Evolutionary conservation across 2,888 invertebrate genomes (phyloP).

Genomic region (Sabatieria punctata): DNA sequence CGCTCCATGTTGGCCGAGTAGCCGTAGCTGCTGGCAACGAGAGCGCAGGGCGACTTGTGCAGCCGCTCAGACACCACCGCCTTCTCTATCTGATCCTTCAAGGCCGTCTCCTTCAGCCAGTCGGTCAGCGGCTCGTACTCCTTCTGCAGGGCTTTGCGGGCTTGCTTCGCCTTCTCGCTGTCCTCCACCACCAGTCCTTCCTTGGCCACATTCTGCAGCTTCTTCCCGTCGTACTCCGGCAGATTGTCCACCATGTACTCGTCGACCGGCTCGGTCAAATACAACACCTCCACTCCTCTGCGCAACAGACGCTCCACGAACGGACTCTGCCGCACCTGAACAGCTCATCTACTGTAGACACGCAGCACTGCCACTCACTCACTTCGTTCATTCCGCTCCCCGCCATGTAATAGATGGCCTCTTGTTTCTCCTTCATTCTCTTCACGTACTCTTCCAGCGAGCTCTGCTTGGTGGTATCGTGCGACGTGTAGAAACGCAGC

Average conservation of each 20-base stretch:
- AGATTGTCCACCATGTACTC: slow-evolving; percentile 89
- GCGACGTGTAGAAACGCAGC: slow-evolving; percentile 66
- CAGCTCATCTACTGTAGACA: neutral
- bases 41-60: slow-evolving; percentile 76
- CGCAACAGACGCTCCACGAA: slow-evolving; percentile 82
- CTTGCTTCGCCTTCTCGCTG: slow-evolving; percentile 48
- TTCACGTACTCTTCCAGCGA: slow-evolving; percentile 70
- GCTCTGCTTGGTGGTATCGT: slow-evolving; percentile 45
- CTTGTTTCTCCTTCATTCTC: slow-evolving; percentile 86
- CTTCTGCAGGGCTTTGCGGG: slow-evolving; percentile 50
- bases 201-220: slow-evolving; percentile 98
- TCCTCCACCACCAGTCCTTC: slow-evolving; percentile 72
- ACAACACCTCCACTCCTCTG: slow-evolving; percentile 85
- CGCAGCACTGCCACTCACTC: too few species aligned
- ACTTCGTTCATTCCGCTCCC: slow-evolving; percentile 64
- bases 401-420: slow-evolving; percentile 88
- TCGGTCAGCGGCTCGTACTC: slow-evolving; percentile 71
- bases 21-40: slow-evolving; percentile 88
- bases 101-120: slow-evolving; percentile 66
- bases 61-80: slow-evolving; percentile 70
- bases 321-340: slow-evolving; percentile 56
- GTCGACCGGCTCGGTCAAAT: slow-evolving; percentile 86
- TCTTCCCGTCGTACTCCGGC: slow-evolving; percentile 94
- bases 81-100: slow-evolving; percentile 43
- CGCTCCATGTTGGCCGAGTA: slow-evolving; percentile 99